Base-by-base conservation (phyloP, 2,113 vertebrate species). In the Chaenogobius annularis region DNA sequence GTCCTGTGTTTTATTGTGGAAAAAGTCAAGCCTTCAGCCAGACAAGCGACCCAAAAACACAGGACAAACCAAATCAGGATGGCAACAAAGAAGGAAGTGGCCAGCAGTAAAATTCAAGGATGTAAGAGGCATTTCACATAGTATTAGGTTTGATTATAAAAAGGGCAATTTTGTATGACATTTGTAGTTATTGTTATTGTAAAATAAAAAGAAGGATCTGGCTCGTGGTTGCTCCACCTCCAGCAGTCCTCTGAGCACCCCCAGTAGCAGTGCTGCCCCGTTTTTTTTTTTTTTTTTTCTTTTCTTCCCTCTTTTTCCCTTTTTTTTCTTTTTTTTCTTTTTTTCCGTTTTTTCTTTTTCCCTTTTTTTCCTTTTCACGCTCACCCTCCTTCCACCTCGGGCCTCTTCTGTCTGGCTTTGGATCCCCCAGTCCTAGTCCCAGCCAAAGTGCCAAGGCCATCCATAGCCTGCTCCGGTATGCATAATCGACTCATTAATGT, bases 381-480 rank as follows among this genome's bases (percentile, higher is more conserved):
- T 96, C 96, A 0, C 94, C 94, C 37, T 97, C 96, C 0, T 94
- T n/a, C 94, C 88, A 94, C 95, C 85, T 98, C 95, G 0, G 95
- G 95, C 37, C 94, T 93, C 74, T 95, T n/a, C n/a, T 95, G 69
- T 95, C 94, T 0, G 94, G 95, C 70, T 95, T 97, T 0, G 84
- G n/a, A n/a, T n/a, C 90, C 70, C 95, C 95, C 79, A 98, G 96
- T 80, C 95, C 95, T 71, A 96, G 96, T 89, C 90, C 96, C 80
- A 97, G 94, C 79, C 96, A 97, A 91, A 94, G 93, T 37, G 91
- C 93, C 0, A 93, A 95, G 48, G 93, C 95, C 0, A 90, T 98
- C 85, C 96, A 96, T 61, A 95, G 77, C 89, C 84, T 98, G 77
- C 85, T 97, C n/a, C 73, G 96, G 96, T 98, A 92, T 83, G 89